A percentile compares a stretch with the other conserved stretches of the same genome.
These are phyloP conservation scores for Oenanthe melanoleuca DNA, from an alignment of 2,113 vertebrate species.

Conservation along the genomic window DNA sequence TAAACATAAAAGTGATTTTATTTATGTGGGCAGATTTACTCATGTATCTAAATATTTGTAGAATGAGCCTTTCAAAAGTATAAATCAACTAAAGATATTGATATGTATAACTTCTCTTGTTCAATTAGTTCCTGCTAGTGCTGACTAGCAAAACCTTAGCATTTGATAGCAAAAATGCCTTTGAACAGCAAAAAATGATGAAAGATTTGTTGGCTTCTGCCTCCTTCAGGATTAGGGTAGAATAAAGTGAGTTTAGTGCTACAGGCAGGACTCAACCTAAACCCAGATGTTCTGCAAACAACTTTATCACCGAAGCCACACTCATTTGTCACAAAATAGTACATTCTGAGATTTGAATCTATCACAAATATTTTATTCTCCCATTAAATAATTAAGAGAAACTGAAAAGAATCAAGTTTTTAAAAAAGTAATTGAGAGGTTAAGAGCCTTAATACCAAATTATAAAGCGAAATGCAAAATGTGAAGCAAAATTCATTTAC, in stretches of 20 bases:
- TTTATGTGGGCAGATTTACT: not conserved
- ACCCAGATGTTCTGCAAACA: not conserved
- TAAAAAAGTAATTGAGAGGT: not conserved
- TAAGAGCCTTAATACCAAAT: not conserved
- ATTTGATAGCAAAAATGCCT: conserved; percentile 27
- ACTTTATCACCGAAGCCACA: not conserved
- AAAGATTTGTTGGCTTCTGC: conserved; percentile 63
- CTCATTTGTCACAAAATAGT: not conserved
- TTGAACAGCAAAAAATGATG: not conserved
- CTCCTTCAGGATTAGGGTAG: conserved; percentile 59
- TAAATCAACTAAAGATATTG: not conserved
- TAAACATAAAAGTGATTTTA: not conserved
- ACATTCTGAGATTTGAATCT: not conserved
- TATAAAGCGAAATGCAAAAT: not conserved
- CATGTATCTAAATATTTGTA: not conserved
- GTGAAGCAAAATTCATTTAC: not conserved
- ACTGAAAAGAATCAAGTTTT: not conserved
- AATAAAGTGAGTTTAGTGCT: not conserved
- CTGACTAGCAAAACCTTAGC: conserved; percentile 27
- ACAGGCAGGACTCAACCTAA: not conserved
- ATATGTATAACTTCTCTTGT: not conserved
- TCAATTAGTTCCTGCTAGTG: conserved; percentile 48
- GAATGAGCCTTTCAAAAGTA: not conserved
- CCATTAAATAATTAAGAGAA: not conserved
- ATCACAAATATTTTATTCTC: not conserved